A percentile compares a stretch with the other conserved stretches of the same genome.
These are phyloP conservation scores for Dicyrtoma fusca DNA, from an alignment of 2,888 invertebrate genomes.

Conservation along the genomic window DNA sequence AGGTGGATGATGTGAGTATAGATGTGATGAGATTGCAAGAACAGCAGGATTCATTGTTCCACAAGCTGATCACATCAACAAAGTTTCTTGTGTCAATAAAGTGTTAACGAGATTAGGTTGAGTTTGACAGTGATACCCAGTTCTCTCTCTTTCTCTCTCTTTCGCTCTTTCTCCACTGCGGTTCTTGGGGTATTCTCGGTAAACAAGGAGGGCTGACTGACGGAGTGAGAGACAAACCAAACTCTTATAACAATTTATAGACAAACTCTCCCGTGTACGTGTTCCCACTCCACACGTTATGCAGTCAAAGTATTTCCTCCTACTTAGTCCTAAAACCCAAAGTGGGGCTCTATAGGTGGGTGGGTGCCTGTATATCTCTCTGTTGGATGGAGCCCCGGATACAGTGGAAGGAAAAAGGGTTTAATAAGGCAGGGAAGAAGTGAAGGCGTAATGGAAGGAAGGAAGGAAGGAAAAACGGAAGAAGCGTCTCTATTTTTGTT, in stretches of 20 bases:
- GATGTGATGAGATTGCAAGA: conserved; percentile 51
- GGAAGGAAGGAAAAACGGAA: conserved; percentile 18
- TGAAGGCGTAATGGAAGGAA: conserved; percentile 26
- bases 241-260: neutral
- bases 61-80: conserved; percentile 31
- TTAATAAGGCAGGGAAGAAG: conserved; percentile 19
- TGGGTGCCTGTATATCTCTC: no score
- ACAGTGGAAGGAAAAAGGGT: conserved; percentile 15
- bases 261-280: no score
- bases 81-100: conserved; percentile 54
- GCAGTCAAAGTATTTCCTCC: no score
- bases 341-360: neutral
- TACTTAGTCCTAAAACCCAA: no score
- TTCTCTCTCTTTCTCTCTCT: no score
- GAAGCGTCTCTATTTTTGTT: conserved; percentile 18
- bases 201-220: neutral
- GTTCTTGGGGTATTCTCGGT: no score
- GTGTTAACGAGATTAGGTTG: conserved; percentile 47
- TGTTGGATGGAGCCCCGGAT: no score
- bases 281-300: no score
- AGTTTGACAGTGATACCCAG: conserved; percentile 29
- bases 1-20: conserved; percentile 11
- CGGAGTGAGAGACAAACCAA: conserved; percentile 9
- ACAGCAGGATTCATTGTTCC: conserved; percentile 12
- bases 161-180: neutral